Base-by-base conservation (phyloP, 2,888 invertebrate species). In the Holacanthella duospinosa region DNA sequence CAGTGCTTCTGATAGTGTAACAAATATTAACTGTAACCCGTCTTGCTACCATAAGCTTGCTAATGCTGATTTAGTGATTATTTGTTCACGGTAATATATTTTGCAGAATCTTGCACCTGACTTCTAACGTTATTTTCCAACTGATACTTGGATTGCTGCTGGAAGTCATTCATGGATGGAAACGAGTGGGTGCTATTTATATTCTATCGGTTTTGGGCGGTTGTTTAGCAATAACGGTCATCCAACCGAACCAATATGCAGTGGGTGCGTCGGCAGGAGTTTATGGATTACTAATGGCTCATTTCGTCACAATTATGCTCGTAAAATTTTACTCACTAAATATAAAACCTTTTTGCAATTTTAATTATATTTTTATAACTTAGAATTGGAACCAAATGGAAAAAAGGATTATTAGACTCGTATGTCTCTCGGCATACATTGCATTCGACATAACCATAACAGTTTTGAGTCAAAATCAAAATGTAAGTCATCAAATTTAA, bases 311-410 rank as follows among this genome's bases (percentile, higher is more conserved):
- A 9, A 60, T 64, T 19, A 64, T 64, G 28, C 4, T 64, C 16
- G 36, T 36, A 36, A 36, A n/a, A n/a, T n/a, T n/a, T n/a, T n/a
- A n/a, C n/a, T n/a, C n/a, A n/a, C n/a, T n/a, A n/a, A n/a, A n/a
- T n/a, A n/a, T n/a, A n/a, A n/a, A n/a, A n/a, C n/a, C n/a, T n/a
- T n/a, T n/a, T n/a, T n/a, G n/a, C n/a, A n/a, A n/a, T n/a, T n/a
- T 36, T 16, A 36, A 36, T 36, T 36, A 9, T 36, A 16, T 9
- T 36, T 36, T 36, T 36, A 16, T 36, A 16, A 36, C 9, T n/a
- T 36, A 36, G 29, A 64, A 64, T 28, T 64, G 64, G 64, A 26
- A 43, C 28, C 57, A 64, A 58, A 64, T 64, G 64, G 61, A 61
- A 21, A 16, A 43, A 12, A 61, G 61, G 29, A 53, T 55, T 43